Base-by-base conservation (phyloP, 2,888 invertebrate species). In the Agrilus cyanescens region DNA sequence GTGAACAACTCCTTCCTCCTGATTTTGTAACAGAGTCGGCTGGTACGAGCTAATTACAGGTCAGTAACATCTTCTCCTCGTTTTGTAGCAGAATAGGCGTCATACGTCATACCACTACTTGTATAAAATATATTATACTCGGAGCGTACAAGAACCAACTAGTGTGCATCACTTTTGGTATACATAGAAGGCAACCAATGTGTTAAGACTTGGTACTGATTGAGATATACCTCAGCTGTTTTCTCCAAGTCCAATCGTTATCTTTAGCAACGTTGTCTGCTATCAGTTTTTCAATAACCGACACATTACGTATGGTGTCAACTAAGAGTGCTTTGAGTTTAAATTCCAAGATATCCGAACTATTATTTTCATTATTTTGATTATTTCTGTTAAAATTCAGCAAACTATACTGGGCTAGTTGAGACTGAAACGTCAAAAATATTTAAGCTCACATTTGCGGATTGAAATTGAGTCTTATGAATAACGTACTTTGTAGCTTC, bases 161-260 rank as follows among this genome's bases (percentile, higher is more conserved):
- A n/a, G n/a, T n/a, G n/a, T n/a, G n/a, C n/a, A n/a, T n/a, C n/a
- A n/a, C n/a, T n/a, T n/a, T n/a, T n/a, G n/a, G n/a, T n/a, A n/a
- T n/a, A n/a, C n/a, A n/a, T n/a, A n/a, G n/a, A n/a, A n/a, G n/a
- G n/a, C n/a, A n/a, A n/a, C 7, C n/a, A 18, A 31, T 38, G 7
- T 18, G 8, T 14, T 39, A 5, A 36, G 10, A 30, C n/a, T 29
- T 8, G n/a, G 12, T 29, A 8, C 2, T 13, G 32, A 2, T 32
- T 18, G 12, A 40, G 41, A 32, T 45, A 49, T 63, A 84, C 78
- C 91, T 78, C 37, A 97, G 73, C 63, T 96, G 96, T 65, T 89
- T 88, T 65, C 89, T 85, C 98, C 98, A 98, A 38, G 77, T 70
- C 98, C 98, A 98, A 59, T 91, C 85, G 13, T 68, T 71, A 10